Percentiles rank a stretch among this genome's conserved stretches.
Conservation (phyloP, 2,888 invertebrate species). For the Bhutanitis thaidina region DNA sequence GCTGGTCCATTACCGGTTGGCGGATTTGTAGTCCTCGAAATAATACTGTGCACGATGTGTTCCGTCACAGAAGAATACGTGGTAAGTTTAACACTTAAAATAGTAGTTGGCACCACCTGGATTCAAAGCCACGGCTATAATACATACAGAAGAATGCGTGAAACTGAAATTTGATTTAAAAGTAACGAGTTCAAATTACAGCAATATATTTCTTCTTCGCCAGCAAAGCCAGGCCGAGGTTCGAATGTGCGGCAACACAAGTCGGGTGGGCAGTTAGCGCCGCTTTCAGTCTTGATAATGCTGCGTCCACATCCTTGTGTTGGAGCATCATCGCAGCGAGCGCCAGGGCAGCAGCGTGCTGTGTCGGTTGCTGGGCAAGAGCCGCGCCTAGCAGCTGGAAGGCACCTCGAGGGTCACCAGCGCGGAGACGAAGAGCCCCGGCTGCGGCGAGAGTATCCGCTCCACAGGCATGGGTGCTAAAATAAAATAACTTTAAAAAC, state of each 20-base stretch:
- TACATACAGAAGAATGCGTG: too few species aligned
- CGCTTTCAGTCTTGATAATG: slow-evolving; percentile 67
- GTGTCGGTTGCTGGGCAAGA: slow-evolving; percentile 65
- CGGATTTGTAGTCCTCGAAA: too few species aligned
- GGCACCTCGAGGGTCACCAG: slow-evolving; percentile 70
- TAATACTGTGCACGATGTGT: too few species aligned
- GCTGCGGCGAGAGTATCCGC: slow-evolving; percentile 76
- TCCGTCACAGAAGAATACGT: too few species aligned
- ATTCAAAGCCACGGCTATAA: too few species aligned
- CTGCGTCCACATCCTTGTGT: slow-evolving; percentile 70
- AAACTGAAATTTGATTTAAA: too few species aligned
- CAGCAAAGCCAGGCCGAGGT: slow-evolving; percentile 63
- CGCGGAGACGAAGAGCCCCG: slow-evolving; percentile 68
- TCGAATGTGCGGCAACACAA: slow-evolving; percentile 66
- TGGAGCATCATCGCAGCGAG: slow-evolving; percentile 77
- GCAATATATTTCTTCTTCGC: slow-evolving; percentile 69
- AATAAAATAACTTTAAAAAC: not conserved
- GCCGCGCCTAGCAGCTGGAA: slow-evolving; percentile 79
- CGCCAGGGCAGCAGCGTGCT: slow-evolving; percentile 71
- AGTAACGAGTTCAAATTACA: slow-evolving; percentile 35
- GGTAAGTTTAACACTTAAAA: too few species aligned
- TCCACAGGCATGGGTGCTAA: slow-evolving; percentile 48
- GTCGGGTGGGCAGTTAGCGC: slow-evolving; percentile 63
- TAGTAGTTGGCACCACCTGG: too few species aligned
- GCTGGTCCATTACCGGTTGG: too few species aligned